Conservation (phyloP, 2,113 vertebrate species). For the Pachypanchax playfairii region DNA sequence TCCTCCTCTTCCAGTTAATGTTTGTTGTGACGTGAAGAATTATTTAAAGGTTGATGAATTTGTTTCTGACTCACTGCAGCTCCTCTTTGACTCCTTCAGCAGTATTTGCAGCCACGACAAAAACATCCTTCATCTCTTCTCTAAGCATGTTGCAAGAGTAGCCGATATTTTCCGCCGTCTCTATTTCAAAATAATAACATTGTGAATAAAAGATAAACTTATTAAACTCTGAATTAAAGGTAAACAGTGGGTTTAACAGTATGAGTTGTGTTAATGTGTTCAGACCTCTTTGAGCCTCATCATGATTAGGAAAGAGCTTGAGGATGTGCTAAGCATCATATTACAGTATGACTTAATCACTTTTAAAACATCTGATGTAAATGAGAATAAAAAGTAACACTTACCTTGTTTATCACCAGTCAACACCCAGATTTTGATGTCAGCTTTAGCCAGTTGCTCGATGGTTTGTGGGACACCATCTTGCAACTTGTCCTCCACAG, state of each 20-base stretch:
- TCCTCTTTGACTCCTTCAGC: conserved; percentile 80
- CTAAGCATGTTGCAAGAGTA: conserved; percentile 91
- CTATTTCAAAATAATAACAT: conserved; percentile 62
- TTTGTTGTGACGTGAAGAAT: no score
- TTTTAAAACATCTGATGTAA: neutral
- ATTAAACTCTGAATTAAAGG: neutral
- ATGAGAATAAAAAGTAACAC: neutral
- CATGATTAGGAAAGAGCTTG: neutral
- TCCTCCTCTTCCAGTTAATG: no score
- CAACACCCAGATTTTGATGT: conserved; percentile 94
- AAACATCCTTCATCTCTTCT: conserved; percentile 89
- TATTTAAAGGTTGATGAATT: no score
- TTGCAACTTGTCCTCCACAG: conserved; percentile 96
- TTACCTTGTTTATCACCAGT: conserved; percentile 97
- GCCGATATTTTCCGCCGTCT: conserved; percentile 93
- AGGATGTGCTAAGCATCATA: neutral
- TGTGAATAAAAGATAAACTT: neutral
- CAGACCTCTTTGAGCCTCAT: neutral
- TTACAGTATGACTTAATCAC: neutral
- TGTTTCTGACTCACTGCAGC: conserved; percentile 84
- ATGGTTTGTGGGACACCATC: conserved; percentile 93
- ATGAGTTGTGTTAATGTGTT: neutral
- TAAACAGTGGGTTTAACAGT: neutral
- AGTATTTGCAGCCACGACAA: conserved; percentile 81
- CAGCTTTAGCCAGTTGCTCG: conserved; percentile 87